Evolutionary conservation across 2,113 vertebrate species (phyloP).

Genomic region (Plecotus auritus): DNA sequence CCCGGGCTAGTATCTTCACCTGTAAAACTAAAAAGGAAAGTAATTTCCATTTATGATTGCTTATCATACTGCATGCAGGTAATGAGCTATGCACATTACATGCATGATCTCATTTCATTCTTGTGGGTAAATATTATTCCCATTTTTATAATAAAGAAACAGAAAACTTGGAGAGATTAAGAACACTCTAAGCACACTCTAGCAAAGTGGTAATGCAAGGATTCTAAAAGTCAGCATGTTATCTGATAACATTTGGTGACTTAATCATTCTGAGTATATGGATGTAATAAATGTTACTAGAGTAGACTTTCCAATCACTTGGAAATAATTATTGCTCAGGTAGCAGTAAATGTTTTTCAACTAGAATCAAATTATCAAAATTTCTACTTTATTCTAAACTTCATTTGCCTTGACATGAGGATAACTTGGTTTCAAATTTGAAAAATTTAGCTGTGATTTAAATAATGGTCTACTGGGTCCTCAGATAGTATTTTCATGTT

Average conservation of each 20-base stretch:
- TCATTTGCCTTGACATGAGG: not conserved
- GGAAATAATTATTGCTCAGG: not conserved
- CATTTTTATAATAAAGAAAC: not conserved
- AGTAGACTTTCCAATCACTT: not conserved
- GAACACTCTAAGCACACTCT: not conserved
- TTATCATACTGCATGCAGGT: not conserved
- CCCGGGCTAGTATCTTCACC: not conserved
- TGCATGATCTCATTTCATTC: not conserved
- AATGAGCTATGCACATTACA: not conserved
- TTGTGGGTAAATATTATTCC: not conserved
- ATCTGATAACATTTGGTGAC: not conserved
- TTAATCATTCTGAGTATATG: not conserved
- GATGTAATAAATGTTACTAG: not conserved
- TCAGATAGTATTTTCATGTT: not conserved
- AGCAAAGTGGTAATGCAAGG: not conserved
- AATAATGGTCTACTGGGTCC: not conserved
- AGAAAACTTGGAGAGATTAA: not conserved
- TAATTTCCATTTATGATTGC: not conserved
- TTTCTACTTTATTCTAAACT: not conserved
- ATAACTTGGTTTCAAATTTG: not conserved
- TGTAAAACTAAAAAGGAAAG: not conserved
- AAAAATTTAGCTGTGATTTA: not conserved
- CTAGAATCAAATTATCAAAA: not conserved
- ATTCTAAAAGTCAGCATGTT: not conserved
- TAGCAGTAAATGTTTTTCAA: not conserved